Percentiles rank a stretch among this genome's conserved stretches.
Evolutionary conservation across 2,113 vertebrate species (phyloP).

Genomic region (Thunnus maccoyii): DNA sequence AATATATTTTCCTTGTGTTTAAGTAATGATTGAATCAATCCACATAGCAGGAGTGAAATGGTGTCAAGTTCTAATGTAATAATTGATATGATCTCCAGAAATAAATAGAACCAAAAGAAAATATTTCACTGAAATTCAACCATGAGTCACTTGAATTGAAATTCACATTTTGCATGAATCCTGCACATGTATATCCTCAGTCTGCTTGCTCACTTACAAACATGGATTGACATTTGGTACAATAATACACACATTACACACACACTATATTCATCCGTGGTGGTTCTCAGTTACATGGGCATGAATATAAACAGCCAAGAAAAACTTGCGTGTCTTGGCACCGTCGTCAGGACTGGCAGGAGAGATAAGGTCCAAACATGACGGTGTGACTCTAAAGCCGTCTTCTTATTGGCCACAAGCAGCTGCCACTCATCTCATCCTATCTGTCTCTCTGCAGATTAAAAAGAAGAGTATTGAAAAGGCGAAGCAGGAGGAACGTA

Average conservation of each 20-base stretch:
- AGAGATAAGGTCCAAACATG: slow-evolving; percentile 71
- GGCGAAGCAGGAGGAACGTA: slow-evolving; percentile 92
- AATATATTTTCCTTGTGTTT: not conserved
- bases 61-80: not conserved
- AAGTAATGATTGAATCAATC: not conserved
- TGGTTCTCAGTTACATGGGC: not conserved
- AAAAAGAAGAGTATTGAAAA: slow-evolving; percentile 96
- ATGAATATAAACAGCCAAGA: not conserved
- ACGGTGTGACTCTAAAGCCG: slow-evolving; percentile 2
- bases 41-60: not conserved
- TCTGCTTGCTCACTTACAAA: not conserved
- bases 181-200: too few relatives aligned
- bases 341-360: slow-evolving; percentile 36
- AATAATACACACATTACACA: too few relatives aligned
- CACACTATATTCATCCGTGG: not conserved
- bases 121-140: too few relatives aligned
- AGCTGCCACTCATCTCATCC: slow-evolving; percentile 3
- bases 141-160: too few relatives aligned
- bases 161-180: too few relatives aligned
- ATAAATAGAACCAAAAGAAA: too few relatives aligned
- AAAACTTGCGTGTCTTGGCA: slow-evolving; percentile 50
- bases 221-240: too few relatives aligned
- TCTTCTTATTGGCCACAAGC: slow-evolving; percentile 36
- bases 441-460: slow-evolving; percentile 86
- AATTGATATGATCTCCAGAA: too few relatives aligned